phyloP scores from a whole-genome alignment of 2,888 invertebrate genomes.

The Megastigmus dorsalis region DNA sequence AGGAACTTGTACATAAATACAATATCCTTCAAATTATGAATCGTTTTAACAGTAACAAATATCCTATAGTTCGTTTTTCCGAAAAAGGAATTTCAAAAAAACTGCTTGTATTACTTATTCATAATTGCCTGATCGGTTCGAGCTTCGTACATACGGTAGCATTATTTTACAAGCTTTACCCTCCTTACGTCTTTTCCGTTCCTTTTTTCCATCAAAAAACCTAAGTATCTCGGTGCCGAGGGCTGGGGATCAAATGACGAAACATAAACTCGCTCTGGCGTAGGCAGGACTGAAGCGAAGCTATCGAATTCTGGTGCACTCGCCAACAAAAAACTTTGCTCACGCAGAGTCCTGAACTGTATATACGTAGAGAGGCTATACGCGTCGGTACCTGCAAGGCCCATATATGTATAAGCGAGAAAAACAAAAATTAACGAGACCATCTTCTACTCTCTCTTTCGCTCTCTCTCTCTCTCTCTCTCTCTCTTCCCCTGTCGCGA shows the following conservation, averaged over 20 bases:
- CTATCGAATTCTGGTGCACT: conserved; percentile 46
- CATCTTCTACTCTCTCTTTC: no score
- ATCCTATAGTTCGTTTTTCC: no score
- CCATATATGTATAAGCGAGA: neutral
- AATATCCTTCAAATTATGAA: neutral
- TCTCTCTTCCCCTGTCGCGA: conserved; percentile 13
- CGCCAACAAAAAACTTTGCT: conserved; percentile 36
- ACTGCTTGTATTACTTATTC: no score
- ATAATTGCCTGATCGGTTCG: no score
- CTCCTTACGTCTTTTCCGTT: conserved; percentile 32
- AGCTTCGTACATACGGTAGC: conserved; percentile 7
- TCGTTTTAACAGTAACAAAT: neutral
- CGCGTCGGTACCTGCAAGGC: neutral
- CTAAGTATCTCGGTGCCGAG: conserved; percentile 17
- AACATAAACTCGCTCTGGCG: conserved; percentile 43
- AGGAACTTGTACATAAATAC: no score
- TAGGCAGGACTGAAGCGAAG: conserved; percentile 5
- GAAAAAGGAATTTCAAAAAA: no score
- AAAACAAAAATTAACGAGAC: conserved; percentile 34
- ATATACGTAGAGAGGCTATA: conserved; percentile 34
- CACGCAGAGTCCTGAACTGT: conserved; percentile 32
- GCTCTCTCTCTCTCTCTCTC: no score
- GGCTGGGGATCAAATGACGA: conserved; percentile 48
- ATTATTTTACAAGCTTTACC: neutral
- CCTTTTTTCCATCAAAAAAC: conserved; percentile 23